Percentiles rank a stretch among this genome's conserved stretches.
Evolutionary conservation across 1,140 invertebrate species (phyloP).

Genomic region (Asbolus verrucosus): DNA sequence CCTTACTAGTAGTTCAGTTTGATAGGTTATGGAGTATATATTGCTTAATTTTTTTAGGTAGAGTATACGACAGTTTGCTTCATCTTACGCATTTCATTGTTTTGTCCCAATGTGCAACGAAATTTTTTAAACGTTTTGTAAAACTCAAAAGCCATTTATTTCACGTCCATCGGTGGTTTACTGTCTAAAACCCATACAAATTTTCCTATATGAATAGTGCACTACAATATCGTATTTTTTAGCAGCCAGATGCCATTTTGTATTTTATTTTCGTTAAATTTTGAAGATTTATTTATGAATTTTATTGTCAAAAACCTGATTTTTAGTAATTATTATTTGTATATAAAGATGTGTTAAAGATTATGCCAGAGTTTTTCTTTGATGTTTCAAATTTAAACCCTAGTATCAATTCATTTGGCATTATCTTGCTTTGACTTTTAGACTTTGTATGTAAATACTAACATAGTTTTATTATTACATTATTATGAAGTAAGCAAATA

Average conservation of each 20-base stretch:
- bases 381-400: conserved; percentile 42
- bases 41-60: conserved; percentile 27
- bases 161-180: conserved; percentile 30
- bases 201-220: conserved; percentile 40
- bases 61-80: conserved; percentile 25
- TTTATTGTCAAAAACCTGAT: conserved; percentile 44
- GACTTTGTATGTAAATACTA: conserved; percentile 59
- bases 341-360: conserved; percentile 28
- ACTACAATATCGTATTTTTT: conserved; percentile 40
- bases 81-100: conserved; percentile 4
- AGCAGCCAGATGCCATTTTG: conserved; percentile 45
- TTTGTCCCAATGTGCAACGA: conserved; percentile 24
- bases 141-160: not conserved
- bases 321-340: conserved; percentile 36
- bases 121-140: conserved; percentile 2
- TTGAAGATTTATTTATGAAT: conserved; percentile 36
- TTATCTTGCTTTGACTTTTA: conserved; percentile 51
- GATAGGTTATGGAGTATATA: conserved; percentile 34
- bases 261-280: conserved; percentile 49
- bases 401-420: conserved; percentile 45
- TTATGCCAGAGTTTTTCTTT: conserved; percentile 50
- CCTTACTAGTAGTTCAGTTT: too few relatives aligned
- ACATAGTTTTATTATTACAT: conserved; percentile 54
- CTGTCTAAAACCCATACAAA: conserved; percentile 46
- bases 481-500: conserved; percentile 50